Evolutionary conservation across 2,888 invertebrate genomes (phyloP).

Genomic region (Philopedon plagiatum): DNA sequence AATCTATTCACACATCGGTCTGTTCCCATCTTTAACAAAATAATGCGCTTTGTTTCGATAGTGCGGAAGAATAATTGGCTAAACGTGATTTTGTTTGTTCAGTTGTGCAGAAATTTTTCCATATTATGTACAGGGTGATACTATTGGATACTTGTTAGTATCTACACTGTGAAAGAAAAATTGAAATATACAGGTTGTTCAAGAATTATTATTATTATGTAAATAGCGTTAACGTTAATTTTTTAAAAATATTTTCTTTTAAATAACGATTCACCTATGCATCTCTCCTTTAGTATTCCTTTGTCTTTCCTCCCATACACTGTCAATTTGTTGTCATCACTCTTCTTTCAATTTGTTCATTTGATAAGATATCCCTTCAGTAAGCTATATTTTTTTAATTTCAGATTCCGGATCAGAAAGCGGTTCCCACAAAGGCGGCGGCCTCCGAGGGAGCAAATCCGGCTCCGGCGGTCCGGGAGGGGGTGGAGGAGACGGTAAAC

Average conservation of each 20-base stretch:
- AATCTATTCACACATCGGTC: conserved; percentile 7
- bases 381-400: conserved; percentile 54
- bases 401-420: conserved; percentile 95
- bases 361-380: too few species aligned
- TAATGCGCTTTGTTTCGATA: conserved; percentile 8
- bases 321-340: too few species aligned
- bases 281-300: too few species aligned
- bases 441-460: conserved; percentile 66
- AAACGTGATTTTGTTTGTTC: not conserved
- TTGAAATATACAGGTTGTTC: too few species aligned
- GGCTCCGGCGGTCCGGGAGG: conserved; percentile 67
- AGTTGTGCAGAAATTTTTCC: not conserved
- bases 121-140: not conserved
- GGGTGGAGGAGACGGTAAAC: conserved; percentile 90
- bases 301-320: too few species aligned
- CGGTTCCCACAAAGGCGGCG: conserved; percentile 88
- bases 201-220: too few species aligned
- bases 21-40: conserved; percentile 13
- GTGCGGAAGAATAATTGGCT: not conserved
- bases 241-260: too few species aligned
- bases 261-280: too few species aligned
- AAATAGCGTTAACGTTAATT: too few species aligned
- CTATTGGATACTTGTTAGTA: too few species aligned
- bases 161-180: too few species aligned
- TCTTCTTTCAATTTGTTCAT: too few species aligned